These are phyloP conservation scores for Grantiella picta DNA, from an alignment of 2,113 vertebrate species.

Conservation along the genomic window DNA sequence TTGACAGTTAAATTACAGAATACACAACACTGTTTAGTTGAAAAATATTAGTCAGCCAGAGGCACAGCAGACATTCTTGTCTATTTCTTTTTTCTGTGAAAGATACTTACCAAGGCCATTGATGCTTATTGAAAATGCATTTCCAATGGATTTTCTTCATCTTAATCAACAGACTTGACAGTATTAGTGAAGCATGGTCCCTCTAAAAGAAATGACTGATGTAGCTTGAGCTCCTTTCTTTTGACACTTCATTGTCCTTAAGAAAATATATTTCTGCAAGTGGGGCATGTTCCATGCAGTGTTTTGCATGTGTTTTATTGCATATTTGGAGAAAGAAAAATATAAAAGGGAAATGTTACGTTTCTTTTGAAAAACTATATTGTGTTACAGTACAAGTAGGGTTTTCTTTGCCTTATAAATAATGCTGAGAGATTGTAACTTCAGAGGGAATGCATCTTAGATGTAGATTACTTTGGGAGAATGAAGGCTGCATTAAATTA, in stretches of 20 bases:
- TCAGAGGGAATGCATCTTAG: not conserved
- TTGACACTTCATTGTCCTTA: not conserved
- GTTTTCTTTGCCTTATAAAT: not conserved
- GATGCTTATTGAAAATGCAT: conserved; percentile 27
- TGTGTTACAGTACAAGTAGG: not conserved
- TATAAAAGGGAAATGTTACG: not conserved
- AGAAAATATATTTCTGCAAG: not conserved
- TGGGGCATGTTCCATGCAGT: not conserved
- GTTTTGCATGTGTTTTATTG: conserved; percentile 12
- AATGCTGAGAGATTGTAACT: not conserved
- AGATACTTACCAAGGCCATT: not conserved
- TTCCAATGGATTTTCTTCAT: conserved; percentile 26
- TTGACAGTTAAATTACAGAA: conserved; percentile 13
- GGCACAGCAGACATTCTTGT: not conserved
- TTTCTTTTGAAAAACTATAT: not conserved
- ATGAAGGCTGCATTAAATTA: not conserved
- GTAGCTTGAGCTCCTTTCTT: not conserved
- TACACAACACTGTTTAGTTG: not conserved
- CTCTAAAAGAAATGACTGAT: not conserved
- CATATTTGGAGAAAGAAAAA: not conserved
- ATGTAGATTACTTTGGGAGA: not conserved
- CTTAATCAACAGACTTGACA: not conserved
- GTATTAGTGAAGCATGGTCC: not conserved
- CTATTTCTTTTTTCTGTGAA: not conserved
- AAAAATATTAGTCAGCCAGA: not conserved